phyloP scores from a whole-genome alignment of 2,113 vertebrate species.

The Thoracochromis brauschi region DNA sequence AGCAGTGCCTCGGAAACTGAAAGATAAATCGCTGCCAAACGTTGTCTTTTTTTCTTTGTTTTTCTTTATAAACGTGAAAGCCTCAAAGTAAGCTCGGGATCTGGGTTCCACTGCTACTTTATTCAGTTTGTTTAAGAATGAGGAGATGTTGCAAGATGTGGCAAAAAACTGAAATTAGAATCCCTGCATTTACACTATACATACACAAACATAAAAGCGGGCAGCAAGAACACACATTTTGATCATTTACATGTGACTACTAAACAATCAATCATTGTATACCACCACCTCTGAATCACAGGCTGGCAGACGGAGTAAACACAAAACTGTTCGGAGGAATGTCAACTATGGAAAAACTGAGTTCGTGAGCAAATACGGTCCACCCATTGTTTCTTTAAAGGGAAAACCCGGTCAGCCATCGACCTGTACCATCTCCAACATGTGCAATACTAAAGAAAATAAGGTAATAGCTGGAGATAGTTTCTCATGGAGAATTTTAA shows the following conservation, averaged over 20 bases:
- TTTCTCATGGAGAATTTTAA: slow-evolving; percentile 27
- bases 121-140: background rate
- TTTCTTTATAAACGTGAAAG: background rate
- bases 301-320: slow-evolving; percentile 23
- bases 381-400: background rate
- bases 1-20: background rate
- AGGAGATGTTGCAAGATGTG: background rate
- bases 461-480: slow-evolving; percentile 31
- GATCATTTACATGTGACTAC: background rate
- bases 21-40: background rate
- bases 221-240: background rate
- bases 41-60: background rate
- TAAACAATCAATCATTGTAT: background rate
- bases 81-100: background rate
- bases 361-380: background rate
- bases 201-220: background rate
- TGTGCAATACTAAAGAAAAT: background rate
- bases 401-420: background rate
- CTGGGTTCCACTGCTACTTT: background rate
- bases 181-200: background rate
- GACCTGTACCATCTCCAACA: background rate
- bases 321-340: slow-evolving; percentile 30
- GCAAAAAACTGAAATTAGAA: background rate
- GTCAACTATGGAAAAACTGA: slow-evolving; percentile 46
- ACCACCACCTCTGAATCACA: background rate